phyloP scores from a whole-genome alignment of 2,113 vertebrate genomes.

The Pyrgilauda ruficollis region DNA sequence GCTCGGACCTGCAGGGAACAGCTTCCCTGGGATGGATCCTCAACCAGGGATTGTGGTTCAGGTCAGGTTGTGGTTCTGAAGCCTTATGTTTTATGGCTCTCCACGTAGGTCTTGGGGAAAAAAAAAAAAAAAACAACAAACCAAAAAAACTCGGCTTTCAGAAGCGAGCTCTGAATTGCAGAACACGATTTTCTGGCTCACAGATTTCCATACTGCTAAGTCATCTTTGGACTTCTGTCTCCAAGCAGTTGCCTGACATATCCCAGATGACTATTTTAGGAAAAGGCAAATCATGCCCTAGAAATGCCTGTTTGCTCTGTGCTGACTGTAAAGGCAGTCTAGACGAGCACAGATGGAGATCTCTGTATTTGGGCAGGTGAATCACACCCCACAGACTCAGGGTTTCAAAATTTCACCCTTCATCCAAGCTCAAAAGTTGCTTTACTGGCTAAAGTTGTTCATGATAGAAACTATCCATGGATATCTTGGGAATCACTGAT shows the following conservation, averaged over 20 bases:
- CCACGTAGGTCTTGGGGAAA: background rate
- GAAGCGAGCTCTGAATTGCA: conserved; percentile 1
- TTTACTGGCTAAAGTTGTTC: background rate
- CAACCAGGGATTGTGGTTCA: background rate
- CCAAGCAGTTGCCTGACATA: conserved; percentile 45
- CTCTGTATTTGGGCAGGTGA: conserved; percentile 56
- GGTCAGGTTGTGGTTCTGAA: background rate
- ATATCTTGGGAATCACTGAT: background rate
- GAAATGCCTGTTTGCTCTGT: conserved; percentile 55
- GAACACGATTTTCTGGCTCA: conserved; percentile 35
- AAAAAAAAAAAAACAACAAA: background rate
- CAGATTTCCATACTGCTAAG: conserved; percentile 49
- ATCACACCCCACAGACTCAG: conserved; percentile 26
- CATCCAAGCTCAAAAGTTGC: conserved; percentile 5
- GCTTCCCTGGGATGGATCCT: background rate
- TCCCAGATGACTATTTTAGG: conserved; percentile 50
- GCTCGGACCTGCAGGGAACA: background rate
- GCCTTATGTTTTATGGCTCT: background rate
- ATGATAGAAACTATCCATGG: background rate
- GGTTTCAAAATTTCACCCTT: conserved; percentile 41
- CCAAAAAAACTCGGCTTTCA: background rate
- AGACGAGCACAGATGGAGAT: conserved; percentile 61
- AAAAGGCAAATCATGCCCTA: conserved; percentile 55
- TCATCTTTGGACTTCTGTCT: conserved; percentile 43
- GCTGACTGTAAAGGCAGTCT: conserved; percentile 54